Evolutionary conservation across 2,113 vertebrate genomes (phyloP).

Genomic region (Oriolus oriolus): DNA sequence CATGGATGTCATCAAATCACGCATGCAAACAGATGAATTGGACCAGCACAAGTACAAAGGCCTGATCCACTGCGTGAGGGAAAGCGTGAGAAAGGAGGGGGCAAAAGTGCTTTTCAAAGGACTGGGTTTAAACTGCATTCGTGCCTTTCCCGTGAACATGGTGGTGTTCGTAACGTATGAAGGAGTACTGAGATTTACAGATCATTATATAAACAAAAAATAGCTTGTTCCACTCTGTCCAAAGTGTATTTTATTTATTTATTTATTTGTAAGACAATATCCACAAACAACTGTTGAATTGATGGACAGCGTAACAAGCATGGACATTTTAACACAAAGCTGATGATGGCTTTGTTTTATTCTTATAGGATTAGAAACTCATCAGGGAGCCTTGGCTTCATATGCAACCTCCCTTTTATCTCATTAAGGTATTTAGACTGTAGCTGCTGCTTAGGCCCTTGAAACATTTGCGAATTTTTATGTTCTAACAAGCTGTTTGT

Average conservation of each 20-base stretch:
- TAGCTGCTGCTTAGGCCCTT: neutral
- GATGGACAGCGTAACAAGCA: neutral
- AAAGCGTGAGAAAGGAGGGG: constrained; percentile 80
- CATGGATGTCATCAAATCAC: constrained; percentile 92
- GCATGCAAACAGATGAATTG: constrained; percentile 81
- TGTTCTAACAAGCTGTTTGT: neutral
- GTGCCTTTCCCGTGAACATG: constrained; percentile 91
- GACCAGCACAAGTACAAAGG: constrained; percentile 78
- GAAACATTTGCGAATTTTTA: neutral
- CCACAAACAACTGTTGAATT: neutral
- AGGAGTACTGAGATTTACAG: constrained; percentile 70
- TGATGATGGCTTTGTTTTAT: neutral
- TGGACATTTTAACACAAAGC: neutral
- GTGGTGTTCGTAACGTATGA: constrained; percentile 87
- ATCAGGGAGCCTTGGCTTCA: neutral
- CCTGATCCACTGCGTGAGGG: constrained; percentile 79
- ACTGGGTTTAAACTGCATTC: constrained; percentile 83
- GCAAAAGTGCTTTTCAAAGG: constrained; percentile 83
- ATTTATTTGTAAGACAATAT: neutral
- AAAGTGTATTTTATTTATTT: neutral
- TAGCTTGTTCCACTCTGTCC: neutral
- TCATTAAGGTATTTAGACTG: neutral
- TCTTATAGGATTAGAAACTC: neutral
- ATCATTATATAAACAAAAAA: constrained; percentile 8
- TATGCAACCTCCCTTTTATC: neutral